These are phyloP conservation scores for Manis pentadactyla DNA, from an alignment of 2,797 vertebrate species.

Conservation along the genomic window DNA sequence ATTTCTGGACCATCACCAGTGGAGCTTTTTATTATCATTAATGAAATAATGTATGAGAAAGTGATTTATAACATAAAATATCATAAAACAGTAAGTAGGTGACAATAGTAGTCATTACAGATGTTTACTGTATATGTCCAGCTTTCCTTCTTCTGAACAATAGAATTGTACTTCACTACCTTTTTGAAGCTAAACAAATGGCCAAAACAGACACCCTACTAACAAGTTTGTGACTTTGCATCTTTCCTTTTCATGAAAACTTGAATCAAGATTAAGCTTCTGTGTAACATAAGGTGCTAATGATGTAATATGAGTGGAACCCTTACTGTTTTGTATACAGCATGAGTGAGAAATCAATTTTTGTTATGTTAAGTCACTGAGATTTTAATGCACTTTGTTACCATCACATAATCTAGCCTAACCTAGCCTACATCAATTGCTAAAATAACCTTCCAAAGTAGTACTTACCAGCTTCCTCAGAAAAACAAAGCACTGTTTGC, in stretches of 20 bases:
- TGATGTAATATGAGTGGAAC: background rate
- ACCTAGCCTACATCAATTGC: background rate
- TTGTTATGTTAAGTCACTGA: background rate
- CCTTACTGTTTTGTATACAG: background rate
- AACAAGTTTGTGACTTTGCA: background rate
- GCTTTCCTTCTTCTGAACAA: background rate
- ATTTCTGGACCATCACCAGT: background rate
- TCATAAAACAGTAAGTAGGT: background rate
- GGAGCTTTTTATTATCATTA: background rate
- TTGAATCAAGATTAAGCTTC: background rate
- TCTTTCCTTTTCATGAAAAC: background rate
- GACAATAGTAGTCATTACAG: background rate
- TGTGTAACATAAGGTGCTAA: background rate
- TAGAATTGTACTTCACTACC: background rate
- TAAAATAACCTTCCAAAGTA: background rate
- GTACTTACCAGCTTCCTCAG: background rate
- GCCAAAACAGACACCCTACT: background rate
- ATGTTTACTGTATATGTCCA: background rate
- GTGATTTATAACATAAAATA: background rate
- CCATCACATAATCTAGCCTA: background rate
- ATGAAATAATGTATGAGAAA: background rate
- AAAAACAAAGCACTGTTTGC: background rate
- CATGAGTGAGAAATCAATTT: background rate
- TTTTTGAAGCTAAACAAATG: background rate
- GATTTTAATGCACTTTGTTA: background rate